Percentiles rank a stretch among this genome's conserved stretches.
phyloP scores from a whole-genome alignment of 64 coral and sea anemone genomes.

The Montipora efflorescens region DNA sequence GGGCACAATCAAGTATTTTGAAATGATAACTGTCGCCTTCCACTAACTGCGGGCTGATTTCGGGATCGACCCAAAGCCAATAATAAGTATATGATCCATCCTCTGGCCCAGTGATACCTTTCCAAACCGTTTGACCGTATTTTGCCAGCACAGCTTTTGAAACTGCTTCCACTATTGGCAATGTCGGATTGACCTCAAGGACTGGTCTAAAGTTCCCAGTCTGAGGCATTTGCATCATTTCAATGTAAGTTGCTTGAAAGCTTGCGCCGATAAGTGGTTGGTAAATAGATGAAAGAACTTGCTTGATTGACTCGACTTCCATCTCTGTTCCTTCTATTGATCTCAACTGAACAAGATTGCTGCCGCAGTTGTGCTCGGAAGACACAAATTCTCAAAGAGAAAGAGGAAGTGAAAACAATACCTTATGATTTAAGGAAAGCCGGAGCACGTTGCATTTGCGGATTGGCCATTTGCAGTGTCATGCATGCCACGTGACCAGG shows the following conservation, averaged over 20 bases:
- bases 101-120: conserved; percentile 50
- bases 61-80: conserved; percentile 40
- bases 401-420: not conserved
- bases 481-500: not conserved
- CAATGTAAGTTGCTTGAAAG: not conserved
- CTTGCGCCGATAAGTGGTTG: not conserved
- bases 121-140: conserved; percentile 16
- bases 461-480: not conserved
- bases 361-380: not conserved
- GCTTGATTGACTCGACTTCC: not conserved
- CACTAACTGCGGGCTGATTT: not conserved
- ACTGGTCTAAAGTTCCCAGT: conserved; percentile 4
- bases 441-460: not conserved
- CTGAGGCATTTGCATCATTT: not conserved
- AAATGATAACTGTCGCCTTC: not conserved
- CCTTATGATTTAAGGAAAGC: not conserved
- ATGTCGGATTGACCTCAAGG: not conserved
- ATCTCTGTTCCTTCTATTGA: not conserved
- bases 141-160: not conserved
- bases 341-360: not conserved
- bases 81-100: not conserved
- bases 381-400: not conserved
- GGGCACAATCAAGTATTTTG: not conserved
- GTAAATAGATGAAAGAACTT: not conserved
- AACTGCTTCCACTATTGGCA: not conserved